Percentiles rank a stretch among this genome's conserved stretches.
Conservation (phyloP, 2,888 invertebrate species). For the Erebia ligea region DNA sequence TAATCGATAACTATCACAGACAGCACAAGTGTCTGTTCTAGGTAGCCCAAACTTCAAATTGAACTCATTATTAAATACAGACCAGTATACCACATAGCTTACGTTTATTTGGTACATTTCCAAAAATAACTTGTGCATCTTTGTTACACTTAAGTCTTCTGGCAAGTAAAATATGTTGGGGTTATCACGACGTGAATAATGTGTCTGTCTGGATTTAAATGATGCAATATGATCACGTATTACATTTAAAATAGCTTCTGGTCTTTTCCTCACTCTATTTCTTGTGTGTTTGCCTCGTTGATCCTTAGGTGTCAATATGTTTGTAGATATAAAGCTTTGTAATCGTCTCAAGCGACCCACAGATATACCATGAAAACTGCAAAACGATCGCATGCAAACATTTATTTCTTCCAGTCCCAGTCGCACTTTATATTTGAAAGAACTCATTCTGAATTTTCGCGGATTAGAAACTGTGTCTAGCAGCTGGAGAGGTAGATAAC, state of each 20-base stretch:
- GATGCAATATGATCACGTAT: background rate
- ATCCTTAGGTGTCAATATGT: background rate
- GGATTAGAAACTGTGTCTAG: too few species aligned
- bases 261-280: background rate
- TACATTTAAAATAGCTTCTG: background rate
- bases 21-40: too few species aligned
- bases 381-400: background rate
- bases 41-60: too few species aligned
- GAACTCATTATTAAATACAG: background rate
- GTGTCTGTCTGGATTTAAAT: background rate
- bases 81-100: background rate
- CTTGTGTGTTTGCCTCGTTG: background rate
- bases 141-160: background rate
- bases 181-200: background rate
- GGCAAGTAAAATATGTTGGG: background rate
- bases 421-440: background rate
- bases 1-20: too few species aligned
- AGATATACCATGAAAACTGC: background rate
- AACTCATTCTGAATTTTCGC: too few species aligned
- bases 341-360: background rate
- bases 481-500: too few species aligned
- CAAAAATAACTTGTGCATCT: background rate
- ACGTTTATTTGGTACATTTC: background rate
- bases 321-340: background rate
- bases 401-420: background rate